Base-by-base conservation (phyloP, 1,140 invertebrate genomes). In the Venturia canescens region DNA sequence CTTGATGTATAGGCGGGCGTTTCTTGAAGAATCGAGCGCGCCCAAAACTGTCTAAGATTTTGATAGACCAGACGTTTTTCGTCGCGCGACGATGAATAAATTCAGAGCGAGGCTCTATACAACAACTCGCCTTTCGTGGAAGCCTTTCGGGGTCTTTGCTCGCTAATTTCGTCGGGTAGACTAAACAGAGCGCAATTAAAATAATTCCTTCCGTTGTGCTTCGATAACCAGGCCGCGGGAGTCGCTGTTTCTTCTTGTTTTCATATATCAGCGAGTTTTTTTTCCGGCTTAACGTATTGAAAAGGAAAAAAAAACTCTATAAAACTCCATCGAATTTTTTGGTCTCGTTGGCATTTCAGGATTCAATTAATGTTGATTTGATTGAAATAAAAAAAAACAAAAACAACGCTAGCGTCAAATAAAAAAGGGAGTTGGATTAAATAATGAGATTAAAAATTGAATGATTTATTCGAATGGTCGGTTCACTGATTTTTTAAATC, bases 111-210 rank as follows among this genome's bases (percentile, higher is more conserved):
- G 71, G n/a, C 48, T 34, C n/a, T n/a, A n/a, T n/a, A n/a, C n/a
- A 44, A 74, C 71, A 57, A 57, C 21, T 74, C 48, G 21, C 71
- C 6, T 18, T 15, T 74, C 71, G 48, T 57, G 44, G 48, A 57
- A 74, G 71, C 26, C 23, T 66, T 31, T 77, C 82, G 79, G 83
- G 80, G 70, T 66, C 84, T 79, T 83, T 82, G 74, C 80, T 80
- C 84, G 83, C 84, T 85, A 86, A 85, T 86, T 85, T 87, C 82
- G 84, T 84, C 82, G 82, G 82, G 82, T 83, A 84, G 84, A 85
- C 83, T 83, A 86, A 86, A 86, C 84, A 85, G 71, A 74, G 83
- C 82, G 84, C 83, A 85, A 84, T 86, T 84, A 85, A 85, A 86
- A 85, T 85, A 84, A 87, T 86, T 87, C 81, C 83, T 86, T 83